Base-by-base conservation (phyloP, 2,797 vertebrate species). In the Peromyscus eremicus region DNA sequence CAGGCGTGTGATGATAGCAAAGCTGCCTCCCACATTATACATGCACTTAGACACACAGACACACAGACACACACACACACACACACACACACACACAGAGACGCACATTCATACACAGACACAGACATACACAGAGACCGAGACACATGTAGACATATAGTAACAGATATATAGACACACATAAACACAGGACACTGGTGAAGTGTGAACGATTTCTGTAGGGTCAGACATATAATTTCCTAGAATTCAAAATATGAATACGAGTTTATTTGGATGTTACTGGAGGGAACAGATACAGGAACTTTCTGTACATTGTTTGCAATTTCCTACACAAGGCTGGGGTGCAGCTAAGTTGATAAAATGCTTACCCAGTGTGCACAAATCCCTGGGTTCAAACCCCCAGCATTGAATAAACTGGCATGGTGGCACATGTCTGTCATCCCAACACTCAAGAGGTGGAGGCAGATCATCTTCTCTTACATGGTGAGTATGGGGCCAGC, bases 1-100 rank as follows among this genome's bases (percentile, higher is more conserved):
- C 84, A 71, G 34, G 55, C 19, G 46, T 71, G 84, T 71, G 34
- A 17, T 37, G 46, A 23, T 37, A 55, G 46, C 46, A 55, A 17
- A 27, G 46, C 43, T 86, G 66, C 46, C 84, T 55, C 52, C 84
- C 46, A 68, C 32, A 70, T 32, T 46, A 21, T 49, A 23, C 23
- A n/a, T n/a, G 12, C 32, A 52, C 83, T 52, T 25, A 52, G 16
- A 40, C 34, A 37, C 46, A 55, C 46, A 86, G 37, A 86, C 32
- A 27, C 2, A 27, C 19, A n/a, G 11, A 9, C 5, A 37, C 0
- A 29, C 11, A 40, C 4, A 25, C 11, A 52, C 0, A 71, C 5
- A 13, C 0, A 49, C 23, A 71, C 3, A 27, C 32, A 27, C 2
- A 27, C 19, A 27, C 9, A 34, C 1, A n/a, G 32, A 64, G 2